Base-by-base conservation (phyloP, 2,888 invertebrate genomes). In the Hydraecia micacea region DNA sequence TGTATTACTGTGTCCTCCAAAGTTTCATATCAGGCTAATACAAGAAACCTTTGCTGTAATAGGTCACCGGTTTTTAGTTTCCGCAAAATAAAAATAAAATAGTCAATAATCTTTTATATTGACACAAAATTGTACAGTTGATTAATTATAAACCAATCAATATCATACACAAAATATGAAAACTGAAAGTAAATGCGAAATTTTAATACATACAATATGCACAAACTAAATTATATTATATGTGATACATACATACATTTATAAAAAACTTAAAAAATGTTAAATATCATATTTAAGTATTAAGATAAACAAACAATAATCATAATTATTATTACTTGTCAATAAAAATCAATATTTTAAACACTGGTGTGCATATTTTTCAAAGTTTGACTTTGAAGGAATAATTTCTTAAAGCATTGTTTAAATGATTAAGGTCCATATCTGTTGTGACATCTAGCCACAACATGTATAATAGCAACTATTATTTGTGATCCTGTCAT, bases 71-170 rank as follows among this genome's bases (percentile, higher is more conserved):
- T 52, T 52, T 21, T 25, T n/a, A 1, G 25, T 76, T 42, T 46
- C 13, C 36, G 2, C 42, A 77, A 81, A 80, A 76, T 82, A 80
- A 80, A 82, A 80, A 80, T 66, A 62, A 80, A 62, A 21, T 60
- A 82, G 82, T 79, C 79, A 83, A 82, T 83, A 79, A 83, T 70
- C 13, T 21, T 13, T 36, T 83, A 83, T 81, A 83, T 83, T 81
- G 79, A 83, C 83, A 81, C 36, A 58, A 42, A 71, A 49, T 82
- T 71, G 62, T 77, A 81, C 75, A 79, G 49, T 67, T 84, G 62
- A 81, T 73, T 75, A 36, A 74, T 36, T 80, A 71, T 39, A 75
- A 83, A 78, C 52, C 72, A 77, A 77, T 77, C 63, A 4, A 58
- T 62, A 72, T 39, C 46, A 84, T 81, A 70, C 69, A 70, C 46